Evolutionary conservation across 2,888 invertebrate species (phyloP).

Genomic region (Temnothorax ravouxi): DNA sequence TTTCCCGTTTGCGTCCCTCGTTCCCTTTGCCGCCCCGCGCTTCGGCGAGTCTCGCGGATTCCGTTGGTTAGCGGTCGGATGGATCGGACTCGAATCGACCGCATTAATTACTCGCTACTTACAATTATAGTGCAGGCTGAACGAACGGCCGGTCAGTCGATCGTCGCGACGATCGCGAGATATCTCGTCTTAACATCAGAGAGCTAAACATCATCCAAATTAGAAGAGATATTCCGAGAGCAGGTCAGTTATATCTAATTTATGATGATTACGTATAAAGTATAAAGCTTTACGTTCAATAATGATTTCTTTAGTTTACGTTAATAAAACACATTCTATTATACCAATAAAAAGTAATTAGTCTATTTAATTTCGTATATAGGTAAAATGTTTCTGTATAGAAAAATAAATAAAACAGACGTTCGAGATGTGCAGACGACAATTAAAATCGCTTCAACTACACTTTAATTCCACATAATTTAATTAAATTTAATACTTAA

Average conservation of each 20-base stretch:
- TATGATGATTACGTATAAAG: not conserved
- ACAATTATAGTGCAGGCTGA: conserved; percentile 75
- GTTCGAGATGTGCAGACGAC: not conserved
- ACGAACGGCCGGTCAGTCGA: conserved; percentile 52
- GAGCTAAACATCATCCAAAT: not conserved
- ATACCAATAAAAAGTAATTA: not conserved
- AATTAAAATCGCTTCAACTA: not conserved
- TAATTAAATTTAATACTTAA: conserved; percentile 15
- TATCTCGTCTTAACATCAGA: conserved; percentile 44
- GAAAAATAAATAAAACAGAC: not conserved
- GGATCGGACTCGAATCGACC: conserved; percentile 79
- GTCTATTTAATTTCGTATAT: not conserved
- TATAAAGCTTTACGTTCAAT: not conserved
- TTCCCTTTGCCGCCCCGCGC: not conserved
- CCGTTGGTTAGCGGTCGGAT: conserved; percentile 78
- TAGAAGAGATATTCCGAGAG: not conserved
- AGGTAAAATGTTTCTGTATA: not conserved
- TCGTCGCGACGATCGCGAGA: conserved; percentile 61
- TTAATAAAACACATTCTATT: conserved; percentile 3
- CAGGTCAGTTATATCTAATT: not conserved
- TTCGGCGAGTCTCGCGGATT: conserved; percentile 56
- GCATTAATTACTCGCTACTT: conserved; percentile 84
- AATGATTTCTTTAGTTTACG: not conserved
- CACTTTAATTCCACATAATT: not conserved
- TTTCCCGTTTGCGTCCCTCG: conserved; percentile 39